phyloP scores from a whole-genome alignment of 2,888 invertebrate species.

The Eudasyphora cyanicolor region DNA sequence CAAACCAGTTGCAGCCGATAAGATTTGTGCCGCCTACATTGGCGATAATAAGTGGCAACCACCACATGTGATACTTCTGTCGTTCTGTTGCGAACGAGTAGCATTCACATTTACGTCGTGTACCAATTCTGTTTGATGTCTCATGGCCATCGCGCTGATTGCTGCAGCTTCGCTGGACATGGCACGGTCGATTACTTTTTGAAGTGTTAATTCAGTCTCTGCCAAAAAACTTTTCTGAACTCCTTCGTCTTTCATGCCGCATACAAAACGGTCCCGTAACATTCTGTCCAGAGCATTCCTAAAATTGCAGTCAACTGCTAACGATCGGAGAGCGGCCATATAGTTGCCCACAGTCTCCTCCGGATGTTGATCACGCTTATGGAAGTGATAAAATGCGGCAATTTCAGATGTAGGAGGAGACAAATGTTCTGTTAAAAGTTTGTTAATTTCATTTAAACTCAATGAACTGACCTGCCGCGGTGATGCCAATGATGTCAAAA shows the following conservation, averaged over 20 bases:
- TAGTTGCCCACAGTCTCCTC: conserved; percentile 52
- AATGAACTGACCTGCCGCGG: no score
- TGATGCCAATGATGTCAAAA: no score
- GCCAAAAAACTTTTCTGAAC: conserved; percentile 52
- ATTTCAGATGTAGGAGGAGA: no score
- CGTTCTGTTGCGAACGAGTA: neutral
- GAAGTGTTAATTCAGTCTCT: conserved; percentile 42
- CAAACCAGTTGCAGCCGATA: conserved; percentile 60
- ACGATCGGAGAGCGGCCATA: conserved; percentile 45
- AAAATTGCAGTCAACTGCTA: conserved; percentile 60
- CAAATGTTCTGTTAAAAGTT: no score
- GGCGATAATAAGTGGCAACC: conserved; percentile 37
- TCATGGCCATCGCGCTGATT: conserved; percentile 9
- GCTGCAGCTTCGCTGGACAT: conserved; percentile 37
- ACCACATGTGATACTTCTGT: conserved; percentile 37
- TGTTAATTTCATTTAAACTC: no score
- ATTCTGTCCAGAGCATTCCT: conserved; percentile 51
- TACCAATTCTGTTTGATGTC: neutral
- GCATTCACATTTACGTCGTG: neutral
- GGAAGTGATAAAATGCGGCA: conserved; percentile 56
- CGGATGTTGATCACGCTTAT: conserved; percentile 57
- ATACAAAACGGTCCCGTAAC: conserved; percentile 59
- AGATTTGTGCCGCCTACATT: conserved; percentile 34
- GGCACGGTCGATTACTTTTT: conserved; percentile 54
- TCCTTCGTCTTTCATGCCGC: conserved; percentile 54